Conservation (phyloP, 2,797 vertebrate species). For the Gobio occitaniae region DNA sequence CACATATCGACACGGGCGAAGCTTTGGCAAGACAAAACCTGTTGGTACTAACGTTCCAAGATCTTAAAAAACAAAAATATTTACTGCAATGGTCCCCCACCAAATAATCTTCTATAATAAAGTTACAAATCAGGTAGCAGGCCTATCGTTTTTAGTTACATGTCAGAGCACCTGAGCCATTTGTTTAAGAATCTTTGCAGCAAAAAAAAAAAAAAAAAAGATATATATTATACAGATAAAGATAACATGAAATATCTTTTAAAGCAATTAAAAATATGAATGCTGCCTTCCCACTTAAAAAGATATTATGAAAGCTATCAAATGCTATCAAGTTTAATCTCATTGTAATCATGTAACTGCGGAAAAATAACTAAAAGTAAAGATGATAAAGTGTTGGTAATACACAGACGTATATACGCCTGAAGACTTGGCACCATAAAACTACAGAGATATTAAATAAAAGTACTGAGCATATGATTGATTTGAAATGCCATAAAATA, state of each 20-base stretch:
- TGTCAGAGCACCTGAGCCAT: slow-evolving; percentile 44
- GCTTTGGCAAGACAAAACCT: slow-evolving; percentile 49
- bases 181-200: slow-evolving; percentile 48
- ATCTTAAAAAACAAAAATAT: slow-evolving; percentile 36
- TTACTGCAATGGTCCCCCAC: slow-evolving; percentile 55
- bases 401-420: slow-evolving; percentile 2
- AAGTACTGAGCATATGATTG: slow-evolving; percentile 4
- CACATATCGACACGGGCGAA: slow-evolving; percentile 19
- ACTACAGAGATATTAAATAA: neutral
- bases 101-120: slow-evolving; percentile 23
- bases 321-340: neutral
- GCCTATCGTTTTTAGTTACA: slow-evolving; percentile 6
- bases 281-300: slow-evolving; percentile 15
- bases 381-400: neutral
- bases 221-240: slow-evolving; percentile 19
- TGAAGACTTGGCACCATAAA: slow-evolving; percentile 9
- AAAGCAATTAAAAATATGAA: slow-evolving; percentile 23
- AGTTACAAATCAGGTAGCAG: slow-evolving; percentile 37
- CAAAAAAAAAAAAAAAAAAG: neutral
- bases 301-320: slow-evolving; percentile 31
- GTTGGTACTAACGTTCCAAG: slow-evolving; percentile 13
- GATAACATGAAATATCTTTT: slow-evolving; percentile 30
- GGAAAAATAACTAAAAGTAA: neutral
- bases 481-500: slow-evolving; percentile 30
- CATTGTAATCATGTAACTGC: neutral